A percentile compares a stretch with the other conserved stretches of the same genome.
Evolutionary conservation across 1,140 invertebrate species (phyloP).

Genomic region (Palaemon carinicauda): DNA sequence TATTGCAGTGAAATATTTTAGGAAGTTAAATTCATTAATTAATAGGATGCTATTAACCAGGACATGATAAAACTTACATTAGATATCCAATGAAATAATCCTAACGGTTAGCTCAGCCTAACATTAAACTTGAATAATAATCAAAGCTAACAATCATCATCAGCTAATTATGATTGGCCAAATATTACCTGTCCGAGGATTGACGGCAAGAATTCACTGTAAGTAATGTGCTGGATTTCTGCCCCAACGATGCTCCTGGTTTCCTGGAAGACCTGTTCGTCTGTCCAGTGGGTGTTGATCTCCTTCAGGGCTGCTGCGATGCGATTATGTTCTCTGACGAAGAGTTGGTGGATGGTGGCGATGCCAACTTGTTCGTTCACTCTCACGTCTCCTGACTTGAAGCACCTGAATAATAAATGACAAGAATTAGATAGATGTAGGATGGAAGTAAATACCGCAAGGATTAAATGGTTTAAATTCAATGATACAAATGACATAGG

Average conservation of each 20-base stretch:
- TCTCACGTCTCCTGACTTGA: slow-evolving; percentile 71
- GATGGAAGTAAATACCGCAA: no score
- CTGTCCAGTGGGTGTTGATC: slow-evolving; percentile 65
- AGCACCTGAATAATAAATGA: slow-evolving; percentile 64
- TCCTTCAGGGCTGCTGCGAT: slow-evolving; percentile 64
- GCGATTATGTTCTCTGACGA: slow-evolving; percentile 70
- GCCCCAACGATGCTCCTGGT: slow-evolving; percentile 67
- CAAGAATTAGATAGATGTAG: no score
- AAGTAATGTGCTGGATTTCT: slow-evolving; percentile 68
- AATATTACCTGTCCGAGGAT: slow-evolving; percentile 65
- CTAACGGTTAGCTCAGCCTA: no score
- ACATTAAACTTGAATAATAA: no score
- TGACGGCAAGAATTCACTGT: slow-evolving; percentile 69
- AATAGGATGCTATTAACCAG: no score
- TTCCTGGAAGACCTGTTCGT: slow-evolving; percentile 69
- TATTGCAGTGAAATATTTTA: no score
- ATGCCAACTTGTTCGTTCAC: slow-evolving; percentile 76
- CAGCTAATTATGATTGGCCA: not conserved
- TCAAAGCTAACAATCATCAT: not conserved
- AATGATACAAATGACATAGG: no score
- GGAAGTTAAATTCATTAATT: no score
- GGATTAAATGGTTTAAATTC: no score
- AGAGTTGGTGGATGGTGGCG: slow-evolving; percentile 67
- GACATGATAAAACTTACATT: no score
- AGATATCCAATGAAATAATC: no score